These are phyloP conservation scores for Phoxinus phoxinus DNA, from an alignment of 2,113 vertebrate species.

Conservation along the genomic window DNA sequence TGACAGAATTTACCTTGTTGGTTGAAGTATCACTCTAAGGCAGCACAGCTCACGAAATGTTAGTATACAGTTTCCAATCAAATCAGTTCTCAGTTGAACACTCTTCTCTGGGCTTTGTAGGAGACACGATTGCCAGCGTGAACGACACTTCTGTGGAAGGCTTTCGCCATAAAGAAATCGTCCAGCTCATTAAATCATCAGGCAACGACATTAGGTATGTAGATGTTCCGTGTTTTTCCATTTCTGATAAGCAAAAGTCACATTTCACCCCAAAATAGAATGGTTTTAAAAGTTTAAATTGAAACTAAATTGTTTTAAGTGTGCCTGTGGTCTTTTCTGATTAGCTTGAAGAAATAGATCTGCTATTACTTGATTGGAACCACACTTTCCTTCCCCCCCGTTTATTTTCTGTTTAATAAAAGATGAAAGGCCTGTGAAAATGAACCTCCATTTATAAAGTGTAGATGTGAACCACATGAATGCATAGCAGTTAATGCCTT, in stretches of 20 bases:
- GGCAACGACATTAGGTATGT: constrained; percentile 86
- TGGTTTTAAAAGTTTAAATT: background rate
- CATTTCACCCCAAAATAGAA: background rate
- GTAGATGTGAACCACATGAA: constrained; percentile 61
- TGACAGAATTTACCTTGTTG: background rate
- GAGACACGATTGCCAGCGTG: constrained; percentile 90
- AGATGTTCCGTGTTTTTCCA: background rate
- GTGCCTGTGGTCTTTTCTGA: background rate
- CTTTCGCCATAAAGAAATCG: constrained; percentile 89
- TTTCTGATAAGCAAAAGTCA: background rate
- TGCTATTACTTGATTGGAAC: constrained; percentile 51
- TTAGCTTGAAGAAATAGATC: constrained; percentile 1
- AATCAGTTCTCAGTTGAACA: background rate
- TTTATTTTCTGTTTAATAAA: constrained; percentile 57
- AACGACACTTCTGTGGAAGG: constrained; percentile 88
- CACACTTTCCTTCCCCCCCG: constrained; percentile 20
- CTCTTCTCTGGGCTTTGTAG: constrained; percentile 67
- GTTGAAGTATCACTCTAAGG: background rate
- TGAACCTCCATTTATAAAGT: constrained; percentile 18
- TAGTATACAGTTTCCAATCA: background rate
- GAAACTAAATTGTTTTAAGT: background rate
- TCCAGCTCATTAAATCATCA: constrained; percentile 89
- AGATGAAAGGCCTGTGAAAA: constrained; percentile 64
- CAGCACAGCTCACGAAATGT: background rate
- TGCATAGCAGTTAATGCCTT: background rate